Percentiles rank a stretch among this genome's conserved stretches.
Evolutionary conservation across 2,113 vertebrate genomes (phyloP).

Genomic region (Pipa parva): DNA sequence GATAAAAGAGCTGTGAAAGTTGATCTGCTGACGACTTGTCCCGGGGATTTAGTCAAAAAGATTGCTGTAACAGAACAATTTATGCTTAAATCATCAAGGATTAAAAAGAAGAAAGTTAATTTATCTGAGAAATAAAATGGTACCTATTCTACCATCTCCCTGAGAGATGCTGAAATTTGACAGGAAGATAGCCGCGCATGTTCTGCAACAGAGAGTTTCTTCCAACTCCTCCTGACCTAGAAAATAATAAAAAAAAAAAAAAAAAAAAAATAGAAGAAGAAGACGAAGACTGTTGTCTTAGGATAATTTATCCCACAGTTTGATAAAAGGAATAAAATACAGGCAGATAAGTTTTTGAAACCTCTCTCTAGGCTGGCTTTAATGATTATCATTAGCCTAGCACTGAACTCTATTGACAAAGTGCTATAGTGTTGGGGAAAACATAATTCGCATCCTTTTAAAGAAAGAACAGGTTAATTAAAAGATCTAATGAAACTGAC

Average conservation of each 20-base stretch:
- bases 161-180: constrained; percentile 35
- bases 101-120: constrained; percentile 43
- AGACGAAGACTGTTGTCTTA: constrained; percentile 47
- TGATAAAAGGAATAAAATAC: constrained; percentile 55
- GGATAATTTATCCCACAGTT: constrained; percentile 46
- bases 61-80: constrained; percentile 37
- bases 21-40: constrained; percentile 25
- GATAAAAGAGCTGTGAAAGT: constrained; percentile 35
- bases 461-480: constrained; percentile 63
- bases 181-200: constrained; percentile 34
- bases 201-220: constrained; percentile 5
- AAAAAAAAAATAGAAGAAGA: too few species aligned
- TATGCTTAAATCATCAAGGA: constrained; percentile 41
- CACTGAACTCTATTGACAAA: constrained; percentile 66
- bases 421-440: constrained; percentile 55
- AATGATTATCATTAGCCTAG: constrained; percentile 58
- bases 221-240: constrained; percentile 13
- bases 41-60: constrained; percentile 42
- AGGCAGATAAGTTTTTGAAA: constrained; percentile 57
- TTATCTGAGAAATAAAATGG: constrained; percentile 42
- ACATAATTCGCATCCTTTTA: constrained; percentile 52
- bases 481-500: constrained; percentile 62
- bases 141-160: constrained; percentile 32
- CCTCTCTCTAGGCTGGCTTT: constrained; percentile 55
- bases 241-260: too few species aligned